Evolutionary conservation across 2,797 vertebrate species (phyloP).

Genomic region (Triplophysa yarkandensis): DNA sequence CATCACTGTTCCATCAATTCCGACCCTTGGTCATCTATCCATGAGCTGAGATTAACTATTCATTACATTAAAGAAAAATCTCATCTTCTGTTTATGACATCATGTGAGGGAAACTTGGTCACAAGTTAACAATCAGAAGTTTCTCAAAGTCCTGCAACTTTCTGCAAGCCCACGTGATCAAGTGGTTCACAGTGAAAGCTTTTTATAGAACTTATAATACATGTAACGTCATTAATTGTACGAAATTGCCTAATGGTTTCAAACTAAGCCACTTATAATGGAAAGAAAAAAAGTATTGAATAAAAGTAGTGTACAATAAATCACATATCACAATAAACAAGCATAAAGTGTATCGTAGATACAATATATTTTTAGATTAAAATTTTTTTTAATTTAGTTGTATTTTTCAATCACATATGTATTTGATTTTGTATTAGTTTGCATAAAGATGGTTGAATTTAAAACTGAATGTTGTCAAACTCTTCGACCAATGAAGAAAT

Average conservation of each 20-base stretch:
- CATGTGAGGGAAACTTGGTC: constrained; percentile 23
- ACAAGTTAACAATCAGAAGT: constrained; percentile 39
- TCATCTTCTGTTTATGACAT: constrained; percentile 35
- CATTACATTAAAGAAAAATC: constrained; percentile 62
- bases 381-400: too few relatives aligned
- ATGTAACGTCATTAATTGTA: not conserved
- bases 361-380: too few relatives aligned
- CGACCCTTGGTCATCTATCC: constrained; percentile 73
- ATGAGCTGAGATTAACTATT: constrained; percentile 68
- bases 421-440: too few relatives aligned
- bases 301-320: too few relatives aligned
- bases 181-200: not conserved
- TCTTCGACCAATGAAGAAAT: too few relatives aligned
- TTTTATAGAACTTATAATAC: not conserved
- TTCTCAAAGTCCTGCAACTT: not conserved
- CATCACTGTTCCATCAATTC: constrained; percentile 60
- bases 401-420: too few relatives aligned
- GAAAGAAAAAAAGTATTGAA: too few relatives aligned
- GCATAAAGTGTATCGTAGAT: too few relatives aligned
- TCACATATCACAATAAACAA: too few relatives aligned
- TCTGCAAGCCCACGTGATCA: not conserved
- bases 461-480: too few relatives aligned
- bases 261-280: not conserved
- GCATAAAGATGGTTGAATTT: too few relatives aligned
- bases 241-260: not conserved